Evolutionary conservation across 2,113 vertebrate genomes (phyloP).

Genomic region (Gymnogyps californianus): DNA sequence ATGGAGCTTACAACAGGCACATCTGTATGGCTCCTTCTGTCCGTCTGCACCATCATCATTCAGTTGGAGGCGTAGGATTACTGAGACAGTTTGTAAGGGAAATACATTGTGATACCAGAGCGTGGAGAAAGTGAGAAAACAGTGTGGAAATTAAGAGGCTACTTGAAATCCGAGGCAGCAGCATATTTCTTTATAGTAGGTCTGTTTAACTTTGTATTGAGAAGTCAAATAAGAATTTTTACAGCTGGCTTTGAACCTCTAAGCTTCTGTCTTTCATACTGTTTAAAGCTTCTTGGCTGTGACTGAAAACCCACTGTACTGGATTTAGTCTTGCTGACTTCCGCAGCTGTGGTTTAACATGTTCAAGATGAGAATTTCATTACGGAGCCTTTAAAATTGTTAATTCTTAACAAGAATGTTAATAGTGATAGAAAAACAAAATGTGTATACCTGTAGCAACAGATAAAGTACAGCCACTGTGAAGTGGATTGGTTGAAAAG

Average conservation of each 20-base stretch:
- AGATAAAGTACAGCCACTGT: not conserved
- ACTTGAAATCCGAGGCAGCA: not conserved
- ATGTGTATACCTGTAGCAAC: not conserved
- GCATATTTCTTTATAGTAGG: not conserved
- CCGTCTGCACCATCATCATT: not conserved
- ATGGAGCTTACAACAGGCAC: not conserved
- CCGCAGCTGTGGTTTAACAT: not conserved
- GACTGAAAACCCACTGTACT: not conserved
- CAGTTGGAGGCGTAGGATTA: not conserved
- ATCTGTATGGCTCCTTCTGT: not conserved
- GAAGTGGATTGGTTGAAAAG: not conserved
- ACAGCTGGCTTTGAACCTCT: not conserved
- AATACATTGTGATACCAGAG: not conserved
- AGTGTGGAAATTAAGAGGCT: not conserved
- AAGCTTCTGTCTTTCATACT: not conserved
- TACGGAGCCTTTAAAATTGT: not conserved
- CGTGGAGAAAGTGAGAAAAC: not conserved
- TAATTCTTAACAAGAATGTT: not conserved
- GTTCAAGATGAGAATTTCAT: constrained; percentile 1
- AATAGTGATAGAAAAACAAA: not conserved
- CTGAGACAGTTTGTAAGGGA: not conserved
- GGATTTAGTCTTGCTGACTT: not conserved
- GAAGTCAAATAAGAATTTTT: constrained; percentile 8
- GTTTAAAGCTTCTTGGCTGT: constrained; percentile 20
- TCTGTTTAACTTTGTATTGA: not conserved